These are phyloP conservation scores for Penelope pileata DNA, from an alignment of 2,113 vertebrate genomes.

Conservation along the genomic window DNA sequence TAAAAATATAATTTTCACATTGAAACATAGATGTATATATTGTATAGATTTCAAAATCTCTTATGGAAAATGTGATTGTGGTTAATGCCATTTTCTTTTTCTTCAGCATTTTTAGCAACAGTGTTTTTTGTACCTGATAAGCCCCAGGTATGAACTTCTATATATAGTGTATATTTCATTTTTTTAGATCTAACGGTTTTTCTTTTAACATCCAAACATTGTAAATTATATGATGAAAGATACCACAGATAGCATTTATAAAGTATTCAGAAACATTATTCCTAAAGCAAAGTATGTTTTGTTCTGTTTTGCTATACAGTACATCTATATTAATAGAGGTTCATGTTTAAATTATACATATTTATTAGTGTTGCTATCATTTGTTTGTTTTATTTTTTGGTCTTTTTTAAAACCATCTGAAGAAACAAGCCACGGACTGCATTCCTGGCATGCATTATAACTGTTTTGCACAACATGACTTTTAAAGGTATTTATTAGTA, in stretches of 20 bases:
- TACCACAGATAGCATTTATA: slow-evolving; percentile 85
- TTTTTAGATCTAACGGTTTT: slow-evolving; percentile 72
- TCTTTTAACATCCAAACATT: slow-evolving; percentile 79
- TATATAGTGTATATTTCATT: slow-evolving; percentile 84
- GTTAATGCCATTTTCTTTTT: slow-evolving; percentile 75
- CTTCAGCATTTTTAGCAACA: slow-evolving; percentile 78
- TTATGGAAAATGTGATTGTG: slow-evolving; percentile 82
- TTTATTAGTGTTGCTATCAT: slow-evolving; percentile 82
- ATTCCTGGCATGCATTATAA: slow-evolving; percentile 76
- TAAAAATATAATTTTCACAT: slow-evolving; percentile 86
- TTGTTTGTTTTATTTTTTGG: slow-evolving; percentile 26
- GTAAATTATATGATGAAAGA: slow-evolving; percentile 86
- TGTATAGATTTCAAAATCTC: slow-evolving; percentile 86
- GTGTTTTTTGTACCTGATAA: slow-evolving; percentile 74
- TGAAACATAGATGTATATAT: slow-evolving; percentile 87
- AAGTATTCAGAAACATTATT: slow-evolving; percentile 86
- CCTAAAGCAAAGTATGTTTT: slow-evolving; percentile 84
- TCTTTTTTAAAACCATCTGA: slow-evolving; percentile 61
- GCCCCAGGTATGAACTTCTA: slow-evolving; percentile 75
- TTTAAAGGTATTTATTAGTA: slow-evolving; percentile 85
- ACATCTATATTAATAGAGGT: slow-evolving; percentile 86
- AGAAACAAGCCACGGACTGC: slow-evolving; percentile 70
- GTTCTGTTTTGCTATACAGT: slow-evolving; percentile 84
- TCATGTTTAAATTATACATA: slow-evolving; percentile 88
- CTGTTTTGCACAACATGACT: slow-evolving; percentile 96